Evolutionary conservation across 2,888 invertebrate species (phyloP), one percentile per base, ranked within the genome.

Genomic region (Phytoseiulus persimilis): DNA sequence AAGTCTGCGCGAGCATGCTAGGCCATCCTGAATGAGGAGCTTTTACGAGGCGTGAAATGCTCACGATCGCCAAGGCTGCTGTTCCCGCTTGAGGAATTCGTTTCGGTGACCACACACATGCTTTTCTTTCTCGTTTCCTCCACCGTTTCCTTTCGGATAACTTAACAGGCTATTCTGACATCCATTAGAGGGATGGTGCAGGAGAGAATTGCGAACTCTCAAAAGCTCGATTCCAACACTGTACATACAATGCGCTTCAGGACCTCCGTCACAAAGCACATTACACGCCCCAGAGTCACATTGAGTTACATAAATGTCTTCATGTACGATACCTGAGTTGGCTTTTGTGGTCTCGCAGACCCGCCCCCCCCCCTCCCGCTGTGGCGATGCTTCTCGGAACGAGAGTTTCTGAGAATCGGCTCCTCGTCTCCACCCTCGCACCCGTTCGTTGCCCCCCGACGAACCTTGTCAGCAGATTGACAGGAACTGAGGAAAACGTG

Each of bases 251-350:
- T 2, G 65, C 65, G 28, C 11, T 23, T 65, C 18, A 2, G 28
- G 18, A 18, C 2, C 65, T 65, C 28, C 46, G 18, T 2, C 65
- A 65, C 65, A 65, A 65, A 65, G 65, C 65, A 65, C 65, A 65
- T 65, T 65, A 65, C 65, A 65, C 65, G 65, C 65, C 65, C 18
- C 65, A 65, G 65, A 65, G 9, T 65, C 28, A 65, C 65, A 65
- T 65, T 65, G 65, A 65, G 65, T 65, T 65, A 65, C 65, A 65
- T 65, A 65, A 65, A 65, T 65, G 65, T 65, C 65, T 65, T 65
- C 65, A 65, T 65, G 65, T 23, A 65, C 65, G 65, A 65, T 14
- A 6, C 23, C 65, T 65, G 65, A 3, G 65, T 14, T 28, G 65
- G 28, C 65, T 65, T 18, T 65, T 65, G 65, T 65, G 65, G 11